A percentile compares a stretch with the other conserved stretches of the same genome.
These are phyloP conservation scores for Bombus cullumanus DNA, from an alignment of 1,140 invertebrate genomes.

Conservation along the genomic window DNA sequence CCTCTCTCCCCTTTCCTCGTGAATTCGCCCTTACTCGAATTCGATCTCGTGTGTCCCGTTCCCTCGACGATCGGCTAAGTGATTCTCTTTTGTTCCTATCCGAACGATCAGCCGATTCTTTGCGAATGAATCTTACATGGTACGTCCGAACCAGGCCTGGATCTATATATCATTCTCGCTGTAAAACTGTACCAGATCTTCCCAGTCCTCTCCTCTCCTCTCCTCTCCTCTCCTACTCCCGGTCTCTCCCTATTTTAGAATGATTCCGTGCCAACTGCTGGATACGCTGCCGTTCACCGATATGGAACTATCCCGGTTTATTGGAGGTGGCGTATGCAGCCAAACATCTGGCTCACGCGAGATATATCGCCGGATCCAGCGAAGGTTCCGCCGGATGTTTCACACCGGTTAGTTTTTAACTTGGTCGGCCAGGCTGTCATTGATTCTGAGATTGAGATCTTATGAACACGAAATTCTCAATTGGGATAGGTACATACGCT, in stretches of 20 bases:
- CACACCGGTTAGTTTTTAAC: conserved; percentile 9
- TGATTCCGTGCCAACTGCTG: conserved; percentile 51
- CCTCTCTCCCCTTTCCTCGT: background rate
- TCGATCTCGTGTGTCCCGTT: background rate
- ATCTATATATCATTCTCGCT: conserved; percentile 54
- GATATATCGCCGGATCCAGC: background rate
- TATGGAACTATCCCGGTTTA: conserved; percentile 56
- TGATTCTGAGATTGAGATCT: background rate
- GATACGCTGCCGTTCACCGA: conserved; percentile 31
- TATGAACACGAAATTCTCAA: background rate
- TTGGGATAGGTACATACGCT: too few species aligned
- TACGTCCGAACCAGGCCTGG: conserved; percentile 24
- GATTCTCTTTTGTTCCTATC: conserved; percentile 38
- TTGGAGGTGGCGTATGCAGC: conserved; percentile 61
- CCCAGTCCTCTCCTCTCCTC: background rate
- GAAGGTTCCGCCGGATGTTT: conserved; percentile 1
- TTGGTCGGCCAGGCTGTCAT: too few species aligned
- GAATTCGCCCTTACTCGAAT: background rate
- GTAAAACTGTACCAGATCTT: conserved; percentile 28
- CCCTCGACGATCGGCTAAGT: conserved; percentile 40
- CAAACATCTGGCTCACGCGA: conserved; percentile 51
- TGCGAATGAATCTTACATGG: conserved; percentile 61
- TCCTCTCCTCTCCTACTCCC: too few species aligned
- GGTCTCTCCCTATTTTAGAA: too few species aligned
- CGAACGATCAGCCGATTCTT: conserved; percentile 5